Percentiles rank a stretch among this genome's conserved stretches.
phyloP scores from a whole-genome alignment of 2,888 invertebrate species.

The Autographa pulchrina region DNA sequence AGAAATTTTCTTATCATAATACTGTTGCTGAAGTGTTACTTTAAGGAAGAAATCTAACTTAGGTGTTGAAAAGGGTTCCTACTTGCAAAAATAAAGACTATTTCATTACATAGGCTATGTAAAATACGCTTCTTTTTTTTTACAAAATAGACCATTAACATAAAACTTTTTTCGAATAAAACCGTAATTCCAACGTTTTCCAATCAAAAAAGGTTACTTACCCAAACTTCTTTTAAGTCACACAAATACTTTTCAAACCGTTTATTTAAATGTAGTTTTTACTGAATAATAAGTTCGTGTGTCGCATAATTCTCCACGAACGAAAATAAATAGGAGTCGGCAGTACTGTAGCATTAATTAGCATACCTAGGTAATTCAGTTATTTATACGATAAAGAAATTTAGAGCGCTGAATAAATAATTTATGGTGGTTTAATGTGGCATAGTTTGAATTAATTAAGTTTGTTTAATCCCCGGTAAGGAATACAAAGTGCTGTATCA shows the following conservation, averaged over 20 bases:
- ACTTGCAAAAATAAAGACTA: too few relatives aligned
- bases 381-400: conserved; percentile 56
- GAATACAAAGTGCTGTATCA: conserved; percentile 31
- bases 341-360: conserved; percentile 50
- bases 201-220: conserved; percentile 15
- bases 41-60: too few relatives aligned
- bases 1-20: neutral
- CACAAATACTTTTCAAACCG: conserved; percentile 14
- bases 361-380: conserved; percentile 34
- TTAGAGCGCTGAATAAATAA: conserved; percentile 54
- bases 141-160: too few relatives aligned
- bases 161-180: neutral
- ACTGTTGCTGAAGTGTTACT: neutral
- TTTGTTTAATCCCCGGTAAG: conserved; percentile 35
- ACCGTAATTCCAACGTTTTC: conserved; percentile 13
- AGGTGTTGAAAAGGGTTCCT: too few relatives aligned
- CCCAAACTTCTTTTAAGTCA: conserved; percentile 16
- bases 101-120: too few relatives aligned
- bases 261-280: conserved; percentile 37
- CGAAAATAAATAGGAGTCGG: conserved; percentile 45
- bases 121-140: too few relatives aligned
- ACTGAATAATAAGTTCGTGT: conserved; percentile 33
- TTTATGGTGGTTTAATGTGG: conserved; percentile 42
- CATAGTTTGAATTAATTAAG: conserved; percentile 49
- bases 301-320: conserved; percentile 36